Conservation (phyloP, 2,888 invertebrate species). For the Agriopis aurantiaria region DNA sequence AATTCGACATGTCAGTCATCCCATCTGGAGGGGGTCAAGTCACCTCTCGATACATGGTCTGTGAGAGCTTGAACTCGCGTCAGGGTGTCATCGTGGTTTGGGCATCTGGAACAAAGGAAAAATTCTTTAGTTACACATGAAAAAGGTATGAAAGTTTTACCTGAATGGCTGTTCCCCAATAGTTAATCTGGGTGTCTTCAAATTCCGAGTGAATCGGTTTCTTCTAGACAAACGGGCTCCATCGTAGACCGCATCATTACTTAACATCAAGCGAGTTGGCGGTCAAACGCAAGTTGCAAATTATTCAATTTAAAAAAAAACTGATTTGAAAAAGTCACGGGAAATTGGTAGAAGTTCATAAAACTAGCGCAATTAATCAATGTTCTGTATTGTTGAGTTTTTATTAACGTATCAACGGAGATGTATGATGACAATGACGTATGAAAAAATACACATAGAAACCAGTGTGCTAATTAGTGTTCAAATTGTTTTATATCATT, state of each 20-base stretch:
- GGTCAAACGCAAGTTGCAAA: too few species aligned
- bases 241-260: too few species aligned
- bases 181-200: too few species aligned
- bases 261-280: too few species aligned
- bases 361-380: constrained; percentile 17
- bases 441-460: neutral
- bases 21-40: constrained; percentile 65
- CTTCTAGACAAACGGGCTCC: too few species aligned
- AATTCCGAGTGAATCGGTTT: too few species aligned
- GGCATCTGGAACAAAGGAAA: constrained; percentile 43
- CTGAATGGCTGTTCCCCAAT: too few species aligned
- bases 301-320: too few species aligned
- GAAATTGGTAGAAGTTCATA: neutral
- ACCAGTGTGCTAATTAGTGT: neutral
- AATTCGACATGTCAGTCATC: constrained; percentile 72
- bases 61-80: constrained; percentile 29
- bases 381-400: constrained; percentile 23
- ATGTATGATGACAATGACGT: constrained; percentile 24
- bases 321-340: too few species aligned
- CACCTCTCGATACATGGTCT: constrained; percentile 59
- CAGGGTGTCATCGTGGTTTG: constrained; percentile 34
- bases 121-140: neutral
- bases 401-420: constrained; percentile 20
- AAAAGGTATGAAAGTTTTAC: neutral
- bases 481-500: neutral